Base-by-base conservation (phyloP, 2,113 vertebrate genomes). In the Macquaria ambigua region DNA sequence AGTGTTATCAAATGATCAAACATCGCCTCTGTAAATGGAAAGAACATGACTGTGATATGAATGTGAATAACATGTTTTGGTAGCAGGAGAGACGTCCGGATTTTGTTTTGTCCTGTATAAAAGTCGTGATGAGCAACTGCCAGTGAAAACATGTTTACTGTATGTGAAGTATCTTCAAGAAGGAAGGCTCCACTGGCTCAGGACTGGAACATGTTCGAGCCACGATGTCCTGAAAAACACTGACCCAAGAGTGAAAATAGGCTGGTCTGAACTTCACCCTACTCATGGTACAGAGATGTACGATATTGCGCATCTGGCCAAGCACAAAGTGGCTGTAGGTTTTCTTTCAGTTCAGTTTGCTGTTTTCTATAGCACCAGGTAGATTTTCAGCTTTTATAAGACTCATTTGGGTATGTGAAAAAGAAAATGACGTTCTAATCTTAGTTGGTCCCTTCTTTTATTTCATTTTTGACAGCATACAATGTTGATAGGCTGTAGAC, bases 61-160 rank as follows among this genome's bases (percentile, higher is more conserved):
- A 37, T 28, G 16, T 61, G 2, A 83, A 68, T 4, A 72, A 63
- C 46, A 72, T 56, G 52, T 67, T 68, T 46, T 31, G 20, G 9
- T 25, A 12, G 4, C 0, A 18, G 52, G n/a, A 48, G n/a, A 72
- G 11, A 20, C 1, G 1, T 11, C 20, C 1, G 8, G 58, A 68
- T 75, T 10, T 14, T 39, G 8, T 66, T 83, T 63, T 77, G 6
- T 56, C 5, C 31, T 37, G 6, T 25, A 12, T 31, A n/a, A 50
- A 53, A 31, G 14, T 4, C 0, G 18, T 39, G 21, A 31, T 53
- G 37, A 39, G 15, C 14, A n/a, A 25, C 20, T 12, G 21, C 62
- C 20, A n/a, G 25, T 63, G 21, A 84, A 73, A 89, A 86, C 80
- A 79, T 83, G 79, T 86, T 84, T 75, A 85, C 74, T 48, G 7